Conservation (phyloP, 2,888 invertebrate genomes). For the Ophion ventricosus region DNA sequence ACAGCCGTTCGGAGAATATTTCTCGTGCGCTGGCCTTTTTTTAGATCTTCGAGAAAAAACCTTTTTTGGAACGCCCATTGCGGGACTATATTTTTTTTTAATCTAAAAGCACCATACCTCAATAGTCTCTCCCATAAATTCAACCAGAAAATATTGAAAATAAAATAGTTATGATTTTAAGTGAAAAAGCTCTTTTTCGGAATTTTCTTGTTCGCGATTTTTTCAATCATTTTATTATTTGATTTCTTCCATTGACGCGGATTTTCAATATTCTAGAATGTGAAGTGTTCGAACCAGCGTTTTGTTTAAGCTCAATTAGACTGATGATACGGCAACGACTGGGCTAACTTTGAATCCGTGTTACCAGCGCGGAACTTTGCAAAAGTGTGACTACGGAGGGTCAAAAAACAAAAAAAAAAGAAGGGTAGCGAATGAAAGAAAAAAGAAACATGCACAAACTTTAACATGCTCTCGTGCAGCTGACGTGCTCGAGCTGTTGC, state of each 20-base stretch:
- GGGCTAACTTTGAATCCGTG: neutral
- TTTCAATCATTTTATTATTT: neutral
- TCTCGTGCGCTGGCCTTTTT: no score
- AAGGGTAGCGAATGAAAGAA: constrained; percentile 70
- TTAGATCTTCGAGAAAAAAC: no score
- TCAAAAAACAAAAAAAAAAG: constrained; percentile 60
- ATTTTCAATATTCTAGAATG: neutral
- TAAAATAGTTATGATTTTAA: neutral
- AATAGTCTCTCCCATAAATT: neutral
- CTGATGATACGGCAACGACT: neutral
- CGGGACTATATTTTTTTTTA: no score
- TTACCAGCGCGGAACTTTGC: neutral
- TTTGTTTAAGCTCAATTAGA: neutral
- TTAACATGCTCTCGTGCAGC: constrained; percentile 84
- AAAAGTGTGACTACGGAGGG: constrained; percentile 23
- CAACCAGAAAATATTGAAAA: neutral
- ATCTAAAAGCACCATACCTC: no score
- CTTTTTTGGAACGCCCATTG: neutral
- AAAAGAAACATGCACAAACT: constrained; percentile 84
- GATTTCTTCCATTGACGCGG: neutral
- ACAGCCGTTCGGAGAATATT: no score
- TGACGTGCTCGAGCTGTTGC: constrained; percentile 84
- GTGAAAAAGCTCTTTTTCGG: neutral
- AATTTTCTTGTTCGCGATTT: neutral
- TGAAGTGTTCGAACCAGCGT: neutral